Evolutionary conservation across 2,888 invertebrate genomes (phyloP).

Genomic region (Allacma fusca): DNA sequence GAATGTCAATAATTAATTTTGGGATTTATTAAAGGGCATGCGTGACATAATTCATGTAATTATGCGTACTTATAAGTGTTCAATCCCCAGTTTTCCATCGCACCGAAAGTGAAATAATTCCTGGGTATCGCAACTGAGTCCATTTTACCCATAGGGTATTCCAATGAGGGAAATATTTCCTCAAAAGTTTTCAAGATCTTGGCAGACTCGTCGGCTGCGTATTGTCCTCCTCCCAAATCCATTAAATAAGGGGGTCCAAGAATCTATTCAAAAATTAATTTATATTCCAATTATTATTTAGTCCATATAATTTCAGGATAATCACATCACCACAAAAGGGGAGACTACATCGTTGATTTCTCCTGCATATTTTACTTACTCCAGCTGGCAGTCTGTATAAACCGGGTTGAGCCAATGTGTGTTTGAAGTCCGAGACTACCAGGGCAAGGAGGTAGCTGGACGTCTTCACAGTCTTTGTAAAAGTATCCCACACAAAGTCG

Average conservation of each 20-base stretch:
- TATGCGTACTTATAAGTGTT: conserved; percentile 56
- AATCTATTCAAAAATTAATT: conserved; percentile 37
- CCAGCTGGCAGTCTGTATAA: conserved; percentile 18
- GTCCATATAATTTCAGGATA: too few species aligned
- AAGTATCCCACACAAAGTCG: conserved; percentile 30
- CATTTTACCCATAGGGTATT: conserved; percentile 55
- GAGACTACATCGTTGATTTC: too few species aligned
- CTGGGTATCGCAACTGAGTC: conserved; percentile 53
- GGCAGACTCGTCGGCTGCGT: conserved; percentile 47
- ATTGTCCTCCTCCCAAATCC: conserved; percentile 17
- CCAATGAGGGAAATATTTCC: not conserved
- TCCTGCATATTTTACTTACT: conserved; percentile 20
- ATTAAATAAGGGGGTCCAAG: conserved; percentile 51
- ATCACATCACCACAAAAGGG: too few species aligned
- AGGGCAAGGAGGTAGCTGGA: conserved; percentile 54
- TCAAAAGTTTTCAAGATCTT: conserved; percentile 47
- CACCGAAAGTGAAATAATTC: conserved; percentile 46
- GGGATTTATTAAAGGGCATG: not conserved
- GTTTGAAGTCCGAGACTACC: conserved; percentile 51
- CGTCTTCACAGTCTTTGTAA: conserved; percentile 45
- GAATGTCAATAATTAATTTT: not conserved
- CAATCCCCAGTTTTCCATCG: conserved; percentile 54
- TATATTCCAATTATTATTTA: too few species aligned
- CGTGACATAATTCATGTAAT: too few species aligned
- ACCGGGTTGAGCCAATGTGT: conserved; percentile 21